Base-by-base conservation (phyloP, 1,140 invertebrate genomes). In the Nasonia vitripennis region DNA sequence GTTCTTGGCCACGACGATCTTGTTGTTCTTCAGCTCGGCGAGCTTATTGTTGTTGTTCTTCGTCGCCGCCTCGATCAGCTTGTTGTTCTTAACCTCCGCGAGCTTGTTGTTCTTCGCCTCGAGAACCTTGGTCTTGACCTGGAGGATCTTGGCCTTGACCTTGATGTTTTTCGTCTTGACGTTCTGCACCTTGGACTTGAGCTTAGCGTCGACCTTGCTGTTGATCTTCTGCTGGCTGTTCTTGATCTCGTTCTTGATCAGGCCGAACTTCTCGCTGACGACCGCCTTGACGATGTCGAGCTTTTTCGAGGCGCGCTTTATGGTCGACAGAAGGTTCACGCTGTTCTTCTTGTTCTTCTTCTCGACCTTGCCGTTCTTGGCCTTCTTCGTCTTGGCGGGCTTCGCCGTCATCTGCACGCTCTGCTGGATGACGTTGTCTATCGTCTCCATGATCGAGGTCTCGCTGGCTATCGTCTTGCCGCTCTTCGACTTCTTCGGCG, bases 271-370 rank as follows among this genome's bases (percentile, higher is more conserved):
- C 10, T 81, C 78, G 23, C 37, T 67, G n/a, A 85, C 78, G 12
- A 74, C 78, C 31, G 75, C 68, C 87, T 94, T 94, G 74, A 91
- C 91, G 83, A 91, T 91, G 78, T 94, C 92, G 89, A 87, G 88
- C 67, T 93, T 94, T 74, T 94, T 95, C 20, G 94, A 90, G 27
- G 94, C 90, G 85, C 95, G 95, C 86, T 95, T 95, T 90, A 87
- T 93, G 90, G 91, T 93, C 91, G 88, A 93, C 85, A 83, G 90
- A 89, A 90, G 85, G 81, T 91, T 91, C 0, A 84, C 81, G 9
- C 81, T 87, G 78, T 87, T 90, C 51, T 85, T 87, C 80, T 86
- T 71, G 1, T 84, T 87, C 27, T 84, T 87, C 83, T 85, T 87
- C 77, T 62, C 67, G 7, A 74, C n/a, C 34, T 74, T 83, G 4